These are phyloP conservation scores for Premnoplex brunnescens DNA, from an alignment of 2,797 vertebrate genomes.

Conservation along the genomic window DNA sequence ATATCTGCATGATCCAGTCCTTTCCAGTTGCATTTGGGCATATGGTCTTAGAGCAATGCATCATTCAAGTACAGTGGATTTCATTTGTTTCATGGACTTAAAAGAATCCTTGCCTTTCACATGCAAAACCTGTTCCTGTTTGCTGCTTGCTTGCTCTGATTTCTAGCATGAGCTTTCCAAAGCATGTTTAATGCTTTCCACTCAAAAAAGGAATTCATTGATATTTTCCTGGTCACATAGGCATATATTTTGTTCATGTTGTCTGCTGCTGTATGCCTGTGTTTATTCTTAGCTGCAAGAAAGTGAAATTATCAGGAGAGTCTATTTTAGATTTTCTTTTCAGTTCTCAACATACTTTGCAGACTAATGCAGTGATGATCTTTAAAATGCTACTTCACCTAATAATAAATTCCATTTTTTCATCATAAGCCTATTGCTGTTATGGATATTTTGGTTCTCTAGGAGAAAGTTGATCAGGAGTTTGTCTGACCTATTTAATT, in stretches of 20 bases:
- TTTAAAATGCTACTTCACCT: background rate
- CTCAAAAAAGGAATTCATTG: background rate
- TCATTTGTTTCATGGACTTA: background rate
- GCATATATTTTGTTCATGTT: background rate
- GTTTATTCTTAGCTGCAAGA: background rate
- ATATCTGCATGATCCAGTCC: background rate
- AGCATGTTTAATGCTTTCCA: background rate
- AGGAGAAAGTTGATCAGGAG: background rate
- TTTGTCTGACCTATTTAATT: conserved; percentile 35
- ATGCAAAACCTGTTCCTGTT: background rate
- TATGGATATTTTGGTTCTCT: background rate
- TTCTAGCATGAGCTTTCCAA: background rate
- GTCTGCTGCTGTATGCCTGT: background rate
- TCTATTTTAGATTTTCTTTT: background rate
- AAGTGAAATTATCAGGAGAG: background rate
- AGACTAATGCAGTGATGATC: background rate
- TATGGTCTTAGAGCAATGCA: rapidly evolving
- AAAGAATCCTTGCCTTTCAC: background rate
- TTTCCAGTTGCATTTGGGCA: background rate
- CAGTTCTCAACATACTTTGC: background rate
- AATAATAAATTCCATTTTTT: background rate
- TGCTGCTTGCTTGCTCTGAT: background rate
- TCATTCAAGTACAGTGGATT: background rate
- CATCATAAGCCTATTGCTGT: background rate
- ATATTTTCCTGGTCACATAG: background rate